Conservation (phyloP, 2,888 invertebrate genomes). For the Apamea crenata region DNA sequence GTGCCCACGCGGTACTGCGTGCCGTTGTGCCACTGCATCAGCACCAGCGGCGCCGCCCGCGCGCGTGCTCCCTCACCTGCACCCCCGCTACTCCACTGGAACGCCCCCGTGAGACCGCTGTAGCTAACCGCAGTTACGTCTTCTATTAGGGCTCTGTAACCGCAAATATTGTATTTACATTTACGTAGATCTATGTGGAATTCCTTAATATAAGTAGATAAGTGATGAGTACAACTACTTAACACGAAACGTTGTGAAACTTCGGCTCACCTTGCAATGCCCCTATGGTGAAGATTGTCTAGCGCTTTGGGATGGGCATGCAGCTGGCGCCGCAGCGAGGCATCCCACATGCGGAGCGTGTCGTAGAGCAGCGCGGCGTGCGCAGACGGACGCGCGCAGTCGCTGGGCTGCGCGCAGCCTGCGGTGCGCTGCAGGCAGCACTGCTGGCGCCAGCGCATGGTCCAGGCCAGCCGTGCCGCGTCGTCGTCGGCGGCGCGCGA, state of each 20-base stretch:
- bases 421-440: conserved; percentile 39
- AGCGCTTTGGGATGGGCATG: conserved; percentile 70
- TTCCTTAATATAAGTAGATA: neutral
- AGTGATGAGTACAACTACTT: neutral
- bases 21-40: conserved; percentile 92
- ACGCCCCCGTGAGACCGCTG: conserved; percentile 80
- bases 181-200: neutral
- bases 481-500: conserved; percentile 34
- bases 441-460: conserved; percentile 41
- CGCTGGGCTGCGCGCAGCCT: conserved; percentile 29
- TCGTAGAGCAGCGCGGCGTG: conserved; percentile 83
- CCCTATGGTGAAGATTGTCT: conserved; percentile 78
- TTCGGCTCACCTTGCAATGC: conserved; percentile 71
- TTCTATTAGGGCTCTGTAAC: conserved; percentile 72
- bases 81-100: conserved; percentile 74
- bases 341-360: conserved; percentile 80
- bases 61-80: conserved; percentile 43
- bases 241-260: neutral
- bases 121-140: conserved; percentile 71
- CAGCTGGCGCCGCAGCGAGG: conserved; percentile 73
- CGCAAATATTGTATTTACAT: neutral
- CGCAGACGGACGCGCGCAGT: conserved; percentile 63
- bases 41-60: conserved; percentile 65
- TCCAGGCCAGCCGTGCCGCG: conserved; percentile 34
- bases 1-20: conserved; percentile 90